Base-by-base conservation (phyloP, 2,797 vertebrate genomes). In the Apogon talboti region DNA sequence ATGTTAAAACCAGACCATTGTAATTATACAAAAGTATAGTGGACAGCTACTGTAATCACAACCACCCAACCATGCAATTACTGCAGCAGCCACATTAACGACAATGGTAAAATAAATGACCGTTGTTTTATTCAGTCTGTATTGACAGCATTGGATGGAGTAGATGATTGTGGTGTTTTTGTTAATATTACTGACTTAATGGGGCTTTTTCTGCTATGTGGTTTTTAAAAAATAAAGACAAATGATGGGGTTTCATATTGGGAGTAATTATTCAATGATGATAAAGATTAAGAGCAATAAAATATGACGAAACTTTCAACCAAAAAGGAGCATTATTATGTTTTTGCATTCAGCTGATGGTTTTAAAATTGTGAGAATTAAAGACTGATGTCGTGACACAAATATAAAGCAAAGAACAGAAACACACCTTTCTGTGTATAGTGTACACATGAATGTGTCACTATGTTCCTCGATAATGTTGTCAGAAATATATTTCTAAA, bases 51-150 rank as follows among this genome's bases (percentile, higher is more conserved):
- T 50, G 38, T 15, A 47, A 51, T 72, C 51, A 59, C 2, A 70
- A 3, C 37, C 48, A 16, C 30, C 60, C 57, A 64, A 30, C 54
- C 37, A 11, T 52, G 42, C 42, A 56, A 45, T 43, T 40, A 46
- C 7, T 41, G 11, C 44, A 45, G 56, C 71, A 42, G 52, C 19
- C 12, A 12, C 50, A 12, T 71, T 47, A 54, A 52, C 15, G 15
- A 24, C 28, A 62, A 42, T 28, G 7, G 38, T n/a, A 41, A 66
- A 42, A 55, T 56, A 45, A 52, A 75, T 38, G 18, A 12, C 11
- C 21, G 28, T 12, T 43, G 59, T 52, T 65, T 16, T 28, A 16
- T 15, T 10, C 14, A n/a, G 24, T 19, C 38, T 55, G 45, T 11
- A 21, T 19, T 55, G 14, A 45, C 15, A 60, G 45, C 38, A 49